Evolutionary conservation across 2,888 invertebrate genomes (phyloP).

Genomic region (Pecten maximus): DNA sequence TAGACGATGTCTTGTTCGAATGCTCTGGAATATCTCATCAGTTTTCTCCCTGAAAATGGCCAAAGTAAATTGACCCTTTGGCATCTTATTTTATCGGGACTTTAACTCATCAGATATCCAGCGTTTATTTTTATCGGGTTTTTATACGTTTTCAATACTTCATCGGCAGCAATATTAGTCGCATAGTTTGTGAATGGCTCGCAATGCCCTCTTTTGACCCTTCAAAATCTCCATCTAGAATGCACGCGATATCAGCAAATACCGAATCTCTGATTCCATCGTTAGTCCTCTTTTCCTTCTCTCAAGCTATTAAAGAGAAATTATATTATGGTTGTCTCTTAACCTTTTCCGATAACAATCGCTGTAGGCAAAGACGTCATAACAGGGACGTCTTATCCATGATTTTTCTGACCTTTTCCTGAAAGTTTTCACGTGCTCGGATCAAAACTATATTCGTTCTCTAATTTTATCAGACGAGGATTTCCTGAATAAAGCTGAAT

Average conservation of each 20-base stretch:
- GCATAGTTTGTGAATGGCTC: not conserved
- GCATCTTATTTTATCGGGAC: conserved; percentile 22
- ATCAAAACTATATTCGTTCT: not conserved
- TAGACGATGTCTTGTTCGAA: not conserved
- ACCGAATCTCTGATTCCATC: not conserved
- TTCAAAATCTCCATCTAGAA: conserved; percentile 11
- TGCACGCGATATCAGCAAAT: not conserved
- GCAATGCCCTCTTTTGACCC: not conserved
- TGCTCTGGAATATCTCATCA: conserved; percentile 35
- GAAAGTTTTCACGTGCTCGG: not conserved
- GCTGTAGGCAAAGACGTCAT: conserved; percentile 13
- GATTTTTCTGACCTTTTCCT: not conserved
- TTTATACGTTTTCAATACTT: conserved; percentile 31
- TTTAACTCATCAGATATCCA: conserved; percentile 32
- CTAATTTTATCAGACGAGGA: conserved; percentile 1
- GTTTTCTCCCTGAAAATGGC: conserved; percentile 31
- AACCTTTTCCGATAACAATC: conserved; percentile 6
- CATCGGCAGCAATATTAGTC: conserved; percentile 23
- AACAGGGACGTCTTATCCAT: not conserved
- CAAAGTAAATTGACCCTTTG: conserved; percentile 39
- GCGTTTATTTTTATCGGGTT: conserved; percentile 13
- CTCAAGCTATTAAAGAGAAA: conserved; percentile 5
- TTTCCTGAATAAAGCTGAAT: not conserved
- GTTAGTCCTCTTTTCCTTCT: not conserved
- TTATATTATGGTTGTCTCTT: conserved; percentile 7